Percentiles rank a stretch among this genome's conserved stretches.
Conservation (phyloP, 1,140 invertebrate genomes). For the Bombyx mandarina region DNA sequence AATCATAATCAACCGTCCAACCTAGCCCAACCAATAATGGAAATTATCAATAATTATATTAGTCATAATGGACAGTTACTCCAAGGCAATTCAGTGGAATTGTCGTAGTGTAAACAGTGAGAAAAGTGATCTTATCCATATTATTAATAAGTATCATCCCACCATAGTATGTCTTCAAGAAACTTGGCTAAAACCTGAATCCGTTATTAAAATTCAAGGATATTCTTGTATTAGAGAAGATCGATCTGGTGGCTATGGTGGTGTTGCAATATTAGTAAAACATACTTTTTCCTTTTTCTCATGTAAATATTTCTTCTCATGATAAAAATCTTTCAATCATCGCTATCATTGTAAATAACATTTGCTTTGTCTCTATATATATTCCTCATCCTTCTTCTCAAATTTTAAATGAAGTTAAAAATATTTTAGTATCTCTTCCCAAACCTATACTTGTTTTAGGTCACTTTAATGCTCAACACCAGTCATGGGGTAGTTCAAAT, state of each 20-base stretch:
- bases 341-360: background rate
- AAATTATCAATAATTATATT: background rate
- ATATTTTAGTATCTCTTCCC: constrained; percentile 2
- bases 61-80: constrained; percentile 4
- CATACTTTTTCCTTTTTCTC: background rate
- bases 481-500: constrained; percentile 7
- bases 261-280: background rate
- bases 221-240: constrained; percentile 12
- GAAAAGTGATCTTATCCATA: constrained; percentile 16
- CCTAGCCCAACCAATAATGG: constrained; percentile 5
- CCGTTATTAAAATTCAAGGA: constrained; percentile 11
- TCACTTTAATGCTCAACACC: constrained; percentile 6
- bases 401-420: no score
- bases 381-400: no score
- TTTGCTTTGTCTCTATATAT: constrained; percentile 5
- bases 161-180: constrained; percentile 9
- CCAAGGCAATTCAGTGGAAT: constrained; percentile 14
- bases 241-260: background rate
- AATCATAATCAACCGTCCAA: constrained; percentile 10
- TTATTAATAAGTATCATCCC: constrained; percentile 13
- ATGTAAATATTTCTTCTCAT: constrained; percentile 1
- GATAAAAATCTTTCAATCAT: background rate
- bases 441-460: constrained; percentile 5
- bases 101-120: constrained; percentile 14
- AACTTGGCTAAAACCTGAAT: constrained; percentile 16